These are phyloP conservation scores for Tyrannus savana DNA, from an alignment of 2,113 vertebrate species.

Conservation along the genomic window DNA sequence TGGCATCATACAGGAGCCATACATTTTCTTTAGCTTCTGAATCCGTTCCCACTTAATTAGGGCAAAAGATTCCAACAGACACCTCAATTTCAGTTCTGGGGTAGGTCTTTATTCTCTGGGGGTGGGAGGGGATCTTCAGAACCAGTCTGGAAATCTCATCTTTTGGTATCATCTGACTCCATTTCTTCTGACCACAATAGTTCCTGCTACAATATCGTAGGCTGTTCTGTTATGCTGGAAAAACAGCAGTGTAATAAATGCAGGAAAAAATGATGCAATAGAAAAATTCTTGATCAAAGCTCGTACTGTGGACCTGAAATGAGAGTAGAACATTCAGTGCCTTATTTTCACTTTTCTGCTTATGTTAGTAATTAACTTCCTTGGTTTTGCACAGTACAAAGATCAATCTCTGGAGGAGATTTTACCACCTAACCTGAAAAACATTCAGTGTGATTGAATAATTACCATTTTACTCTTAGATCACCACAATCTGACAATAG, in stretches of 20 bases:
- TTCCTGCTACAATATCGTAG: constrained; percentile 95
- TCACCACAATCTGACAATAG: neutral
- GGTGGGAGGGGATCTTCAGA: constrained; percentile 4
- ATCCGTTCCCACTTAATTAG: constrained; percentile 22
- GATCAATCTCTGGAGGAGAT: neutral
- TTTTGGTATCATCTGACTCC: constrained; percentile 81
- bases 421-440: neutral
- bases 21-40: constrained; percentile 57
- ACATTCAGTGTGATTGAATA: neutral
- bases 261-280: constrained; percentile 94
- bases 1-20: constrained; percentile 44
- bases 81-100: constrained; percentile 37
- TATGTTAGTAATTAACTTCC: neutral
- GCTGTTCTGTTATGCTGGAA: constrained; percentile 97
- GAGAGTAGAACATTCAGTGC: constrained; percentile 21
- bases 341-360: neutral
- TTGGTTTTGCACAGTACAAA: neutral
- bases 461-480: neutral
- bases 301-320: constrained; percentile 88
- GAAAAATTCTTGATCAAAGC: constrained; percentile 98
- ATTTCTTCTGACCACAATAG: constrained; percentile 92
- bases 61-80: constrained; percentile 55
- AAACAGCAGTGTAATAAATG: constrained; percentile 95
- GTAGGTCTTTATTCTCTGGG: constrained; percentile 1
- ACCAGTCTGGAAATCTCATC: constrained; percentile 9